Evolutionary conservation across 2,888 invertebrate genomes (phyloP), one percentile per base, ranked within the genome.

Genomic region (Andrena bucephala): DNA sequence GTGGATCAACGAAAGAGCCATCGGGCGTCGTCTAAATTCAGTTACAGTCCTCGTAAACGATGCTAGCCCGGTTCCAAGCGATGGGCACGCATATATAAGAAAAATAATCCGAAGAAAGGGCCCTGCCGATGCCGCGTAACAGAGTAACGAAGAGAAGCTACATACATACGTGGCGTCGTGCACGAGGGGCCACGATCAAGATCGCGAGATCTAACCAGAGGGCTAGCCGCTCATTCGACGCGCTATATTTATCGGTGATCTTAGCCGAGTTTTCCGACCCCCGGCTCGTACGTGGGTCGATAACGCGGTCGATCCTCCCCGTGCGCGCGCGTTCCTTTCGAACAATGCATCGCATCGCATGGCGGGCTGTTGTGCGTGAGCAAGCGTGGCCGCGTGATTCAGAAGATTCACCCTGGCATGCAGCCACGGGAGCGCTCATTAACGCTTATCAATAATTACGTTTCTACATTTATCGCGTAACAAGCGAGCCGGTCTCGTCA

Each of bases 361-460:
- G 76, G 50, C 36, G 24, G 77, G 73, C 59, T 57, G 89, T 91
- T 85, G 91, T 92, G 93, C 92, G 92, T 92, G 93, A 92, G 91
- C 91, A 89, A 93, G 87, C 89, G 84, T 87, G 90, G 85, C 87
- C 90, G 89, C 90, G 89, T 89, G 90, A 91, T 91, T 90, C 81
- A 79, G 89, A 90, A 88, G 91, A 91, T 84, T 90, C 87, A 88
- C 89, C 87, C 89, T 85, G 79, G 24, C 85, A 83, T 85, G 57
- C 57, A 57, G 87, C 42, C 87, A 83, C 81, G 86, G 86, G 87
- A 87, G 85, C 83, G 87, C 92, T 92, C 93, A 92, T 93, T 93
- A 93, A 92, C 89, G 91, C 92, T 93, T 93, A 93, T 93, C 93
- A 91, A 93, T 93, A 93, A 93, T 93, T 92, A 91, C 90, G 85